These are phyloP conservation scores for Bombus confusus DNA, from an alignment of 1,140 invertebrate species.

Conservation along the genomic window DNA sequence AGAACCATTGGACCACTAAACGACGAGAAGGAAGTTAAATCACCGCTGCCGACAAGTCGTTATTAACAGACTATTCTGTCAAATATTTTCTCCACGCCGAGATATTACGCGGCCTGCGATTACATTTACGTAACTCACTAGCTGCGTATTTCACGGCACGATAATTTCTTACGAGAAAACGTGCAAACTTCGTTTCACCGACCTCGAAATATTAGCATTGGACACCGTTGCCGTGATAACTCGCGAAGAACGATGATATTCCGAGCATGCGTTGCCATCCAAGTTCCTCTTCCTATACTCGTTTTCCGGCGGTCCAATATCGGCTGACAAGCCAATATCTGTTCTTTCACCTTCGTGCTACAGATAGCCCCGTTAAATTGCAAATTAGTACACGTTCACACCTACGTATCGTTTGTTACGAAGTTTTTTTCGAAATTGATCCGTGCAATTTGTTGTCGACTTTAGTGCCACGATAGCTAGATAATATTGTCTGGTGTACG, in stretches of 20 bases:
- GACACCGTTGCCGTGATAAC: slow-evolving; percentile 9
- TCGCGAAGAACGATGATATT: neutral
- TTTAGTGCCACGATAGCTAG: neutral
- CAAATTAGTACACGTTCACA: neutral
- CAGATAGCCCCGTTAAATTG: neutral
- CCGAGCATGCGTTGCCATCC: neutral
- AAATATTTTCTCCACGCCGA: slow-evolving; percentile 6
- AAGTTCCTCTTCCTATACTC: neutral
- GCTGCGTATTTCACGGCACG: neutral
- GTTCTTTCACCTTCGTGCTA: neutral
- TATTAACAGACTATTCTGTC: slow-evolving; percentile 17
- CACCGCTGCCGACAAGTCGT: slow-evolving; percentile 13
- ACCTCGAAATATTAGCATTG: neutral
- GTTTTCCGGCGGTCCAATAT: slow-evolving; percentile 2
- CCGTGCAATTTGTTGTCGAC: neutral
- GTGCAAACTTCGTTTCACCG: slow-evolving; percentile 4
- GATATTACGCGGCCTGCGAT: slow-evolving; percentile 10
- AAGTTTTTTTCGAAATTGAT: neutral
- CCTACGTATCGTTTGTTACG: neutral
- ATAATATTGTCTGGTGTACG: neutral
- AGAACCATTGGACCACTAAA: neutral
- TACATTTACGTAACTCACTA: slow-evolving; percentile 11
- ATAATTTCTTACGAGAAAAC: slow-evolving; percentile 8
- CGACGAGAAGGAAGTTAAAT: slow-evolving; percentile 16
- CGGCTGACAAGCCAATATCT: neutral